A percentile compares a stretch with the other conserved stretches of the same genome.
phyloP scores from a whole-genome alignment of 2,113 vertebrate genomes.

The Salvelinus namaycush region DNA sequence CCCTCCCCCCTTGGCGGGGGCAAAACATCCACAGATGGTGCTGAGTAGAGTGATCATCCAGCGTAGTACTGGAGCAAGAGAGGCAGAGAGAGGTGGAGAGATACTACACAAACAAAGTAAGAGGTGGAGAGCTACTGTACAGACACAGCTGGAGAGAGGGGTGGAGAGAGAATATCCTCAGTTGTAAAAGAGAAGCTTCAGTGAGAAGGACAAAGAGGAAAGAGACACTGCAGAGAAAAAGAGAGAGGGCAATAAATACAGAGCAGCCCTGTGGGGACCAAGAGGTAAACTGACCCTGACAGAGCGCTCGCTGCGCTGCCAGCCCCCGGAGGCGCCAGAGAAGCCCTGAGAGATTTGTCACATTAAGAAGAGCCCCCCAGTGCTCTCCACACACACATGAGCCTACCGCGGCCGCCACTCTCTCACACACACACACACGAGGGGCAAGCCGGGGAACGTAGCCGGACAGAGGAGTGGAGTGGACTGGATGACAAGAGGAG shows the following conservation, averaged over 20 bases:
- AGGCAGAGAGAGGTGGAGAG: not conserved
- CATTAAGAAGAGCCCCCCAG: not conserved
- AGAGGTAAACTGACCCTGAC: constrained; percentile 57
- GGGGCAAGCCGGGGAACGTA: constrained; percentile 53
- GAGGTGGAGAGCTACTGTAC: constrained; percentile 11
- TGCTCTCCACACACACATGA: not conserved
- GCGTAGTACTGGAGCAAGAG: constrained; percentile 53
- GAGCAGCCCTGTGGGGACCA: constrained; percentile 49
- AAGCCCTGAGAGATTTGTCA: constrained; percentile 17
- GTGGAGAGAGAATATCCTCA: constrained; percentile 15
- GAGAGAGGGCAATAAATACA: constrained; percentile 16
- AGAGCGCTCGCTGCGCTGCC: constrained; percentile 20
- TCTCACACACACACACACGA: constrained; percentile 34
- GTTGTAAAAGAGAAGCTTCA: constrained; percentile 36
- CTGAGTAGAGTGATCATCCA: constrained; percentile 71
- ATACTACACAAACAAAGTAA: too few species aligned
- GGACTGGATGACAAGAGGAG: too few species aligned
- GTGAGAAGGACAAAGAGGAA: constrained; percentile 35
- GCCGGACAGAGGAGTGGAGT: constrained; percentile 41
- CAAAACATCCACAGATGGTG: constrained; percentile 80
- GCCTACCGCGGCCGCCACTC: not conserved
- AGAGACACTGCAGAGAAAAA: constrained; percentile 34
- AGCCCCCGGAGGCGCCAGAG: not conserved
- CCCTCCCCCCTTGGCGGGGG: constrained; percentile 82
- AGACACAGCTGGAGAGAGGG: constrained; percentile 25